Percentiles rank a stretch among this genome's conserved stretches.
phyloP scores from a whole-genome alignment of 2,797 vertebrate species.

The Alcedo quadribrachys region DNA sequence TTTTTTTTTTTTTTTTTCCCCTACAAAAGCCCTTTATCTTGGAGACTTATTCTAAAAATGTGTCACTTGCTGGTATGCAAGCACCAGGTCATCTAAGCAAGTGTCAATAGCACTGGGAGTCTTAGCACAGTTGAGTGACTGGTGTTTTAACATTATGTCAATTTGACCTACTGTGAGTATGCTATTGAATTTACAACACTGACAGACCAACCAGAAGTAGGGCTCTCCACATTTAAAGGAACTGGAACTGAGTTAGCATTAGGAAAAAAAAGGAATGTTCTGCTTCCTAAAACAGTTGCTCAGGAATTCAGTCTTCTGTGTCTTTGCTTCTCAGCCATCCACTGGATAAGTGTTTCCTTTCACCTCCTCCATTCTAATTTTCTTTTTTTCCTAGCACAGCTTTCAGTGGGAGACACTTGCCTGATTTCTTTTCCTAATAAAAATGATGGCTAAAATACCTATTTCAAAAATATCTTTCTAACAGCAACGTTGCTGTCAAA shows the following conservation, averaged over 20 bases:
- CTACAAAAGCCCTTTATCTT: constrained; percentile 7
- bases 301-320: not conserved
- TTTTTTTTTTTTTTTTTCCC: not conserved
- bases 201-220: not conserved
- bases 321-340: not conserved
- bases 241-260: not conserved
- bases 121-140: constrained; percentile 26
- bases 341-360: not conserved
- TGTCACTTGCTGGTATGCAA: constrained; percentile 29
- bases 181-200: constrained; percentile 30
- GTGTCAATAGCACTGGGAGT: constrained; percentile 26
- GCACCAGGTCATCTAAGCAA: constrained; percentile 39
- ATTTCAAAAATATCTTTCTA: constrained; percentile 20
- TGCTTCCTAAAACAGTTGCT: not conserved
- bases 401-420: not conserved
- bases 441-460: not conserved
- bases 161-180: constrained; percentile 42
- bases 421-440: not conserved
- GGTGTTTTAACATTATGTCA: constrained; percentile 29
- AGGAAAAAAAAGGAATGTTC: not conserved
- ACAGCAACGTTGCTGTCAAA: constrained; percentile 14
- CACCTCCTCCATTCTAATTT: not conserved
- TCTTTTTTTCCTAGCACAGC: not conserved
- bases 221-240: not conserved
- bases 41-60: constrained; percentile 17